Evolutionary conservation across 2,797 vertebrate species (phyloP).

Genomic region (Aphelocoma californica): DNA sequence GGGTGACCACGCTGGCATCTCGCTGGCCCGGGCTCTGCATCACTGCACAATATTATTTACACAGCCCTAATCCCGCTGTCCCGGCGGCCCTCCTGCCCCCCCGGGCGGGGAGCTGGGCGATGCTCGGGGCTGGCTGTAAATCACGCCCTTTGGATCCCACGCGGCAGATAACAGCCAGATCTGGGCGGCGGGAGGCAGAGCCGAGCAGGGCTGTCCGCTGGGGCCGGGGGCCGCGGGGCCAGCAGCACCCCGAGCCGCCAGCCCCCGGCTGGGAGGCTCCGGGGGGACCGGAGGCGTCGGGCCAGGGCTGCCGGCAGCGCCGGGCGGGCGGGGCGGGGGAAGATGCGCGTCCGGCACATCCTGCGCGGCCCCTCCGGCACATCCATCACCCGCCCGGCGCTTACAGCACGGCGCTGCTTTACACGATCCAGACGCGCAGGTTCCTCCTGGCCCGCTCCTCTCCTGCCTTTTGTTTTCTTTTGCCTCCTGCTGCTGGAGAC

Average conservation of each 20-base stretch:
- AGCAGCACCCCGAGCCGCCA: not conserved
- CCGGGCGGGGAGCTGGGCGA: not conserved
- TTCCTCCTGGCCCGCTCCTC: slow-evolving; percentile 22
- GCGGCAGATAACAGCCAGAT: not conserved
- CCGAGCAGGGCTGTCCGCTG: not conserved
- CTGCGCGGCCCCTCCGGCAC: not conserved
- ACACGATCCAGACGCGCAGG: slow-evolving; percentile 70
- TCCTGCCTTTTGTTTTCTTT: slow-evolving; percentile 48
- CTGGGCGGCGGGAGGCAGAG: not conserved
- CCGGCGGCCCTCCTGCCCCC: not conserved
- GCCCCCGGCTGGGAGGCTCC: not conserved
- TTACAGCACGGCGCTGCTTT: slow-evolving; percentile 66
- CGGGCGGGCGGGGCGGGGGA: not conserved
- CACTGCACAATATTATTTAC: not conserved
- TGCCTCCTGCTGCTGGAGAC: slow-evolving; percentile 33
- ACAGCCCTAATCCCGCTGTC: not conserved
- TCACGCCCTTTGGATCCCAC: not conserved
- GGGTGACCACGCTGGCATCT: not conserved
- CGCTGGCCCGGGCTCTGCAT: not conserved
- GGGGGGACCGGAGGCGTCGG: not conserved
- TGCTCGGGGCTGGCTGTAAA: not conserved
- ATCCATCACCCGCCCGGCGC: slow-evolving; percentile 68
- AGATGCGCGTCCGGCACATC: slow-evolving; percentile 6
- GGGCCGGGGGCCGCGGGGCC: not conserved
- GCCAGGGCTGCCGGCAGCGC: not conserved